A percentile compares a stretch with the other conserved stretches of the same genome.
phyloP scores from a whole-genome alignment of 1,140 invertebrate species.

The Popillia japonica region DNA sequence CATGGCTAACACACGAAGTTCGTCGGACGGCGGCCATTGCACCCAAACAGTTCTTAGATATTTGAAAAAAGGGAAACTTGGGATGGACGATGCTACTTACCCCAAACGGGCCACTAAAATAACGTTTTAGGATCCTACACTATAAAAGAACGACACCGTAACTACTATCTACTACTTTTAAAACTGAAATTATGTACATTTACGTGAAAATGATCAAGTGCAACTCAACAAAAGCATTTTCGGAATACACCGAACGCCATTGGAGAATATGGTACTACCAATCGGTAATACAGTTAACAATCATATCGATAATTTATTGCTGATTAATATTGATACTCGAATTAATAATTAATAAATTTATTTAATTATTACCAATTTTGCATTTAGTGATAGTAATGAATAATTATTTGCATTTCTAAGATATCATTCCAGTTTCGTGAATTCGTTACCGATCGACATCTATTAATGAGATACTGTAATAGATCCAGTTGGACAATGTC shows the following conservation, averaged over 20 bases:
- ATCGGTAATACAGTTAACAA: background rate
- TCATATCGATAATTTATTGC: background rate
- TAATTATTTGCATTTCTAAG: too few species aligned
- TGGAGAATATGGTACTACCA: background rate
- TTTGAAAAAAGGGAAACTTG: slow-evolving; percentile 1
- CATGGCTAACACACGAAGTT: background rate
- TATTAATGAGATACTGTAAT: too few species aligned
- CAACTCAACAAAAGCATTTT: slow-evolving; percentile 41
- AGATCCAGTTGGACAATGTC: too few species aligned
- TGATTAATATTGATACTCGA: background rate
- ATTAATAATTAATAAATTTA: too few species aligned
- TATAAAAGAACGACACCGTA: slow-evolving; percentile 32
- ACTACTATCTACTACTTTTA: slow-evolving; percentile 16
- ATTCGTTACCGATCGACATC: too few species aligned
- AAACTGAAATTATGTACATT: slow-evolving; percentile 36
- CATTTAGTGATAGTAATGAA: too few species aligned
- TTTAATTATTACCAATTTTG: too few species aligned
- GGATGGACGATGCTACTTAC: background rate
- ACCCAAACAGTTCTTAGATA: slow-evolving; percentile 30
- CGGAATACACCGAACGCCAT: slow-evolving; percentile 24
- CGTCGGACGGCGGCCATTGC: slow-evolving; percentile 33
- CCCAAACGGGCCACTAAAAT: background rate
- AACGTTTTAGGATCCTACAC: slow-evolving; percentile 32
- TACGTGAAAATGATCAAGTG: slow-evolving; percentile 35
- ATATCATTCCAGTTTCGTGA: too few species aligned